Evolutionary conservation across 2,888 invertebrate species (phyloP).

Genomic region (Rotaria magnacalcarata): DNA sequence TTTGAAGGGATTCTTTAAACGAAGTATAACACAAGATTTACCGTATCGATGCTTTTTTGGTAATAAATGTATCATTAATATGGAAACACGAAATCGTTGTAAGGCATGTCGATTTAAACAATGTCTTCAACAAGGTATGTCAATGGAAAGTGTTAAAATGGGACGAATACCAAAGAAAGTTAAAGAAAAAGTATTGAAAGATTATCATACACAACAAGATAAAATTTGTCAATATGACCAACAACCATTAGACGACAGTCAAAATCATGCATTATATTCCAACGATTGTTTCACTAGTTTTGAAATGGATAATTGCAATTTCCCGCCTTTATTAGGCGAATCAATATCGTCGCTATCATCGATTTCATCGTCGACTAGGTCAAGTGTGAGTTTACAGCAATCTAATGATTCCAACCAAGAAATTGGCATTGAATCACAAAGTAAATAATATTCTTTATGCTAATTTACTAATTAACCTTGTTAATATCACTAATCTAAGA

Average conservation of each 20-base stretch:
- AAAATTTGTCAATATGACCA: not conserved
- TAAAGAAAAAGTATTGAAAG: conserved; percentile 38
- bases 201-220: not conserved
- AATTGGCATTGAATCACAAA: not conserved
- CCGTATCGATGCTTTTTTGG: conserved; percentile 28
- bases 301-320: not conserved
- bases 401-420: not conserved
- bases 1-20: conserved; percentile 39
- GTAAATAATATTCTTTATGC: not conserved
- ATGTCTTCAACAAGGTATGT: conserved; percentile 37
- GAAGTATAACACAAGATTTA: conserved; percentile 29
- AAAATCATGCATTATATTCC: not conserved
- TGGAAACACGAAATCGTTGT: conserved; percentile 39
- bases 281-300: not conserved
- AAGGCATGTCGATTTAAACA: conserved; percentile 38
- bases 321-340: not conserved
- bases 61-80: conserved; percentile 33
- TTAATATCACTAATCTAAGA: too few species aligned
- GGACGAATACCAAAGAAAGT: conserved; percentile 41
- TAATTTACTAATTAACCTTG: too few species aligned
- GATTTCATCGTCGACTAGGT: not conserved
- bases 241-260: not conserved
- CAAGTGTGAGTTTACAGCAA: not conserved
- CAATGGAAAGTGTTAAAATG: conserved; percentile 38
- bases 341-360: not conserved